A percentile compares a stretch with the other conserved stretches of the same genome.
These are phyloP conservation scores for Eustalomyia histrio DNA, from an alignment of 2,888 invertebrate species.

Conservation along the genomic window DNA sequence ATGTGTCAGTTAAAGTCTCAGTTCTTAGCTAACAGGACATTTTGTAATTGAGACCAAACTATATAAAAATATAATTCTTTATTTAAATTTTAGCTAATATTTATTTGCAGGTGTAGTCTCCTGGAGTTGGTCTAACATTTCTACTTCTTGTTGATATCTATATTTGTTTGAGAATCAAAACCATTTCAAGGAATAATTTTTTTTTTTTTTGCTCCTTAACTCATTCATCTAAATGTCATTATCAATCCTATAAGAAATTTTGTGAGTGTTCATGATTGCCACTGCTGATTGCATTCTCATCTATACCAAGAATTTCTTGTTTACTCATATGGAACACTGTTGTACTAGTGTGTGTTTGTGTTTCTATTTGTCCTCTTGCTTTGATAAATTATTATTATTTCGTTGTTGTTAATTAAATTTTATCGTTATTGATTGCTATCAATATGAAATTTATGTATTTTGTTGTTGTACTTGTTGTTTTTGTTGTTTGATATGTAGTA, in stretches of 20 bases:
- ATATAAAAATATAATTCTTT: no score
- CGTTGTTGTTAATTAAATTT: constrained; percentile 54
- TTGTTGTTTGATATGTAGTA: constrained; percentile 38
- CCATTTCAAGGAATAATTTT: background rate
- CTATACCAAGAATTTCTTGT: background rate
- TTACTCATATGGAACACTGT: background rate
- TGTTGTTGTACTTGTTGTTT: constrained; percentile 17
- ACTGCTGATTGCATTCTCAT: background rate
- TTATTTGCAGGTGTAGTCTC: background rate
- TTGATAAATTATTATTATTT: constrained; percentile 53
- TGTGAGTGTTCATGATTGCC: background rate
- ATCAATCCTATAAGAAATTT: background rate
- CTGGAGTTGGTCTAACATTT: background rate
- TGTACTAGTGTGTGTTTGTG: background rate
- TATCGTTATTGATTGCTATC: constrained; percentile 52
- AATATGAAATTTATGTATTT: constrained; percentile 26
- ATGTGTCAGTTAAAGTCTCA: no score
- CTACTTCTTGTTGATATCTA: background rate
- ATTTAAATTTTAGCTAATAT: background rate
- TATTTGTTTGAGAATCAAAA: background rate
- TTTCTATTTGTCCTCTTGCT: background rate
- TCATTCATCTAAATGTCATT: background rate
- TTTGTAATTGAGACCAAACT: no score
- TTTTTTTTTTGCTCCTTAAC: background rate
- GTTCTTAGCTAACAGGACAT: no score